Evolutionary conservation across 2,888 invertebrate species (phyloP).

Genomic region (Lamellibrachia satsuma): DNA sequence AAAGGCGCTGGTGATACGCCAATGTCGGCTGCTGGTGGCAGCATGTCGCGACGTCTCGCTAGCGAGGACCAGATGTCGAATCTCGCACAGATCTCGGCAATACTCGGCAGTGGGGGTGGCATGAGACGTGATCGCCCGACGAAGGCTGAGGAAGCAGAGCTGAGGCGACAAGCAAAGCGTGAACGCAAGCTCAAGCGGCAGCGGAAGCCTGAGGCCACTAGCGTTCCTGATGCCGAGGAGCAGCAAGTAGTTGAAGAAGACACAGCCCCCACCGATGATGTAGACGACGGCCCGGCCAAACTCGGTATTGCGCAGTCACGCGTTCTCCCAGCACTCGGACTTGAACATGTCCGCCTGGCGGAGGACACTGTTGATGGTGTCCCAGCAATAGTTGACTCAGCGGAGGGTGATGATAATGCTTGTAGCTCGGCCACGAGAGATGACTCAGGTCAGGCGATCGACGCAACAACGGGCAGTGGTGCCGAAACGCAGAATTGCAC

Average conservation of each 20-base stretch:
- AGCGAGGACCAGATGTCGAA: slow-evolving; percentile 12
- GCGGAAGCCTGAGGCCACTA: background rate
- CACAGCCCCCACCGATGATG: background rate
- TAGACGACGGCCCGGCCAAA: background rate
- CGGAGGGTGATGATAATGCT: background rate
- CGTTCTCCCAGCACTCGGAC: background rate
- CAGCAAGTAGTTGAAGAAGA: background rate
- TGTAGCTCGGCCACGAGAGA: background rate
- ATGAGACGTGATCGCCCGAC: background rate
- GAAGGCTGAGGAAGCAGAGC: background rate
- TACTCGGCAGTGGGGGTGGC: background rate
- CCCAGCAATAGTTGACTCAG: background rate
- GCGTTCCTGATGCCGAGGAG: background rate
- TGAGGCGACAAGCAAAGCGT: background rate
- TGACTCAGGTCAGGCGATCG: background rate
- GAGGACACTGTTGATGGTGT: background rate
- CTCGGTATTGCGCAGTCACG: background rate
- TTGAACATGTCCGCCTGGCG: background rate
- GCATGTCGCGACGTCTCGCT: background rate
- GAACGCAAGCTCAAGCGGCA: background rate
- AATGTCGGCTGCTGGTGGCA: background rate
- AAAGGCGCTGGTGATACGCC: background rate
- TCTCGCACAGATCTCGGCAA: background rate
- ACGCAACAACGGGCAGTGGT: background rate
- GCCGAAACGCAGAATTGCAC: background rate